Conservation (phyloP, 2,888 invertebrate species). For the Tuta absoluta region DNA sequence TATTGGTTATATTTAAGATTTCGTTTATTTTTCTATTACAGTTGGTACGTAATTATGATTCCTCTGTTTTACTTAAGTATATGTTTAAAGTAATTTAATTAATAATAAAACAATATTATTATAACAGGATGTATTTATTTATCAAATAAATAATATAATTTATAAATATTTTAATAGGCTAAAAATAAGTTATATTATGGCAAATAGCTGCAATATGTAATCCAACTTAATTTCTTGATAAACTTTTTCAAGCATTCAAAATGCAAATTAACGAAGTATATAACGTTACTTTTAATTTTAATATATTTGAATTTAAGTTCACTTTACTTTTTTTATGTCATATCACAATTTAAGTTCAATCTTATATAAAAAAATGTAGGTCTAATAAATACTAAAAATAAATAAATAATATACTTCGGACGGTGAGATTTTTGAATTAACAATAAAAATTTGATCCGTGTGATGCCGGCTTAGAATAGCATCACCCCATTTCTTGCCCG, state of each 20-base stretch:
- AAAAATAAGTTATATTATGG: constrained; percentile 12
- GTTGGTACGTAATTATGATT: not conserved
- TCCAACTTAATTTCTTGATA: not conserved
- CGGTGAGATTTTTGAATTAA: too few relatives aligned
- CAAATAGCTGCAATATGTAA: constrained; percentile 6
- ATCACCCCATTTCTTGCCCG: too few relatives aligned
- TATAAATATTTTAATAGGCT: not conserved
- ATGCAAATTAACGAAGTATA: not conserved
- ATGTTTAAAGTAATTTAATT: not conserved
- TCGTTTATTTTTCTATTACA: not conserved
- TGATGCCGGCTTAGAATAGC: too few relatives aligned
- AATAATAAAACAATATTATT: not conserved
- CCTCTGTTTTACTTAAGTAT: not conserved
- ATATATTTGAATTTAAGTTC: too few relatives aligned
- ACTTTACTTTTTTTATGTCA: not conserved
- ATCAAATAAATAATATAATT: not conserved
- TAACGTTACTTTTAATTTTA: not conserved
- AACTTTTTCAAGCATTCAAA: not conserved
- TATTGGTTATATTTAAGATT: not conserved
- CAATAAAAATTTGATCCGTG: too few relatives aligned
- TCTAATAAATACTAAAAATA: not conserved
- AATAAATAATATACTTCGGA: not conserved
- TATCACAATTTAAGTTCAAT: constrained; percentile 8
- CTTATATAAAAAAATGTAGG: not conserved
- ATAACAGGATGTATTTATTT: not conserved